Base-by-base conservation (phyloP, 2,888 invertebrate species). In the Tiphia femorata region DNA sequence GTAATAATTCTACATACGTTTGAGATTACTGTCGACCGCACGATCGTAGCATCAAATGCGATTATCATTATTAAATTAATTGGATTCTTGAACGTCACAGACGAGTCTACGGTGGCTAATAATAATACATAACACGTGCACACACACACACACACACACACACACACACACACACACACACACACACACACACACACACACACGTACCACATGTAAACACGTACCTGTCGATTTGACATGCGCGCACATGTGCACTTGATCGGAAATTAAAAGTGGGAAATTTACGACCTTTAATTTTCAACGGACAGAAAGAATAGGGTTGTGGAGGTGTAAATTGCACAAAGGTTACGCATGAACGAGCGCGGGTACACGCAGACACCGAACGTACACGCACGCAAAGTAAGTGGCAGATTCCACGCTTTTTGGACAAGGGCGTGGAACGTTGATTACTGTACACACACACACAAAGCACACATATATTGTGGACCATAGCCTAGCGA, bases 401-500 rank as follows among this genome's bases (percentile, higher is more conserved):
- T n/a, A n/a, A n/a, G n/a, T n/a, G n/a, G n/a, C n/a, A n/a, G n/a
- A n/a, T n/a, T n/a, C n/a, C n/a, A n/a, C n/a, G n/a, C n/a, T n/a
- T n/a, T n/a, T n/a, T n/a, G n/a, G n/a, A n/a, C n/a, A n/a, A n/a
- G n/a, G n/a, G n/a, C n/a, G 14, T 33, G 33, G 33, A 30, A 37
- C 23, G 37, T 5, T 8, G 25, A 25, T 41, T 19, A 12, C 19
- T 19, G 21, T 35, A 51, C 29, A 58, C 40, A 30, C 37, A 46
- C 49, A 35, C 44, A 55, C 44, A 49, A 57, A 58, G 55, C 58
- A 67, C 57, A 56, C 60, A 71, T 51, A 65, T 62, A 50, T 66
- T n/a, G 73, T 66, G 73, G 73, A 73, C 74, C 73, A 73, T 62
- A 73, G 72, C 73, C 74, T 74, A 72, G 52, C 64, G 62, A 73